phyloP scores from a whole-genome alignment of 2,888 invertebrate species.

The Dascillus cervinus region DNA sequence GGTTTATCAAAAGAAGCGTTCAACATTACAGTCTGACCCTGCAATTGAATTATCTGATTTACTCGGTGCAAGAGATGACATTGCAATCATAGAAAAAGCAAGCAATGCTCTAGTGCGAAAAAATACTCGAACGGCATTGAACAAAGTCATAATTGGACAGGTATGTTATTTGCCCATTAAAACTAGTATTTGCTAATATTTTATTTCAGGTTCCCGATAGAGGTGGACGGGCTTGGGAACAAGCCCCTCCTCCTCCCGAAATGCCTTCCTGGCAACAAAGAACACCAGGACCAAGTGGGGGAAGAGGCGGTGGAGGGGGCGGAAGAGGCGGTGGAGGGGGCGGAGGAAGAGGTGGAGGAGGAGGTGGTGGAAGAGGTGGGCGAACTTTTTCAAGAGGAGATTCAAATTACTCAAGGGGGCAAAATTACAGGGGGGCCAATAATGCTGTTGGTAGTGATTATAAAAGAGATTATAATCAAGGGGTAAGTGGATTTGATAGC shows the following conservation, averaged over 20 bases:
- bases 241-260: slow-evolving; percentile 90
- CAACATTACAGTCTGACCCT: slow-evolving; percentile 50
- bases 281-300: slow-evolving; percentile 43
- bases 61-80: slow-evolving; percentile 74
- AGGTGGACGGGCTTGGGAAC: slow-evolving; percentile 87
- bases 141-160: slow-evolving; percentile 81
- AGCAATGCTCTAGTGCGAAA: slow-evolving; percentile 79
- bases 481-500: slow-evolving; percentile 26
- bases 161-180: slow-evolving; percentile 41
- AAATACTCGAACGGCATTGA: slow-evolving; percentile 76
- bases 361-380: slow-evolving; percentile 27
- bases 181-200: not conserved
- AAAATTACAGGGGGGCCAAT: slow-evolving; percentile 2
- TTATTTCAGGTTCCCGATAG: slow-evolving; percentile 76
- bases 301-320: slow-evolving; percentile 43
- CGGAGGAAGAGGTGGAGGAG: slow-evolving; percentile 22
- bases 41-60: slow-evolving; percentile 67
- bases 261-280: slow-evolving; percentile 93
- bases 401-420: slow-evolving; percentile 20
- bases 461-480: slow-evolving; percentile 23
- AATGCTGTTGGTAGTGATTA: slow-evolving; percentile 14
- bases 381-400: slow-evolving; percentile 40
- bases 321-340: slow-evolving; percentile 33
- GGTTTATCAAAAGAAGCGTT: slow-evolving; percentile 49
- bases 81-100: slow-evolving; percentile 87